phyloP scores from a whole-genome alignment of 53 echinoderm and acorn worm species.

The Antedon mediterranea region DNA sequence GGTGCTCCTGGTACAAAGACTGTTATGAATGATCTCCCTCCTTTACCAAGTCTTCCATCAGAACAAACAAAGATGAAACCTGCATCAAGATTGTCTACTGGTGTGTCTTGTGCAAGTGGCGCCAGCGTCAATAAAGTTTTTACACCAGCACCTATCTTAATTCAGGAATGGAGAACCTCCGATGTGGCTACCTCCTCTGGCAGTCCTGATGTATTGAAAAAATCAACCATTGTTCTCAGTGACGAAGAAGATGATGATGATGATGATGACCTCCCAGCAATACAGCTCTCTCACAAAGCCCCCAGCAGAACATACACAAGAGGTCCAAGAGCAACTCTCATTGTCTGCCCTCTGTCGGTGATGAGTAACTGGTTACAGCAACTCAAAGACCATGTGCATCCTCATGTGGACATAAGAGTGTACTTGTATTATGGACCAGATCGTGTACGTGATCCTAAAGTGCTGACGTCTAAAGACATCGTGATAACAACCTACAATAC shows the following conservation, averaged over 20 bases:
- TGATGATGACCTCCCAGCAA: conserved; percentile 45
- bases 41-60: neutral
- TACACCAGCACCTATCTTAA: neutral
- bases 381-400: conserved; percentile 64
- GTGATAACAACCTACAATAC: conserved; percentile 82
- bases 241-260: conserved; percentile 17
- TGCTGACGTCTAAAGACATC: conserved; percentile 41
- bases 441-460: conserved; percentile 26
- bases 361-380: conserved; percentile 82
- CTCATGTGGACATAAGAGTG: conserved; percentile 44
- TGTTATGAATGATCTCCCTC: neutral
- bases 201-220: neutral
- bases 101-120: neutral
- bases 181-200: neutral
- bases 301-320: conserved; percentile 1
- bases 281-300: neutral
- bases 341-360: conserved; percentile 75
- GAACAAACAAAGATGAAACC: neutral
- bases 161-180: neutral
- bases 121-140: neutral
- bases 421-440: conserved; percentile 61
- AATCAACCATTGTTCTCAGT: neutral
- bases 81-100: neutral
- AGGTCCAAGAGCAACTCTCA: conserved; percentile 66
- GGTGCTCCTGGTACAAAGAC: no score